phyloP scores from a whole-genome alignment of 1,140 invertebrate genomes.

The Eulimnadia texana region DNA sequence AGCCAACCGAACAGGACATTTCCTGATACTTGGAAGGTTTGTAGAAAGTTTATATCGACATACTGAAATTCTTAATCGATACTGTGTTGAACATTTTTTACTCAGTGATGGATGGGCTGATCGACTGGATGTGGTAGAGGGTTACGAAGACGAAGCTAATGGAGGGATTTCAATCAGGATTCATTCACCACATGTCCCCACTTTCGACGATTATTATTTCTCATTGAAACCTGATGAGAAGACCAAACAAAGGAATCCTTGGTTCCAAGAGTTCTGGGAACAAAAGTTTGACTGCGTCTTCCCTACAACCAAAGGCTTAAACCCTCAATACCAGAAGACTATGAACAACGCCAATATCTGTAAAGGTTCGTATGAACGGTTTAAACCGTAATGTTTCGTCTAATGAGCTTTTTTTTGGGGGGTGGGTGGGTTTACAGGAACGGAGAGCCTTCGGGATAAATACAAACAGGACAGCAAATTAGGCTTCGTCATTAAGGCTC shows the following conservation, averaged over 20 bases:
- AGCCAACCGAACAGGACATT: constrained; percentile 42
- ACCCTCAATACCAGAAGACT: neutral
- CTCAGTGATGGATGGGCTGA: constrained; percentile 59
- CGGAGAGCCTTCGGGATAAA: constrained; percentile 34
- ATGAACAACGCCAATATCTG: neutral
- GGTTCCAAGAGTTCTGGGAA: constrained; percentile 65
- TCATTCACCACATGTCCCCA: constrained; percentile 47
- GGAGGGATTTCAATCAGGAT: constrained; percentile 59
- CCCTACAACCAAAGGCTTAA: neutral
- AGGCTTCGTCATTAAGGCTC: constrained; percentile 58
- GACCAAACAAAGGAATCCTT: constrained; percentile 51
- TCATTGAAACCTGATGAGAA: constrained; percentile 38
- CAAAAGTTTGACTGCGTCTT: constrained; percentile 47
- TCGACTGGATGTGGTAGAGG: constrained; percentile 53
- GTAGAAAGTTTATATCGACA: neutral
- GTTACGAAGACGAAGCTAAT: constrained; percentile 47
- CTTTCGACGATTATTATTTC: constrained; percentile 55
- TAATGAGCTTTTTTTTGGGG: no score
- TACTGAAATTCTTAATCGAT: no score
- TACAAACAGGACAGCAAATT: constrained; percentile 59
- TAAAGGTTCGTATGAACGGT: no score
- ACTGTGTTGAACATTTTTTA: neutral
- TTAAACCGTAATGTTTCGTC: no score
- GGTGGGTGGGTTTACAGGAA: constrained; percentile 32
- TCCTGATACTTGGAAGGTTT: constrained; percentile 54